Base-by-base conservation (phyloP, 2,888 invertebrate species). In the Lochmaea crataegi region DNA sequence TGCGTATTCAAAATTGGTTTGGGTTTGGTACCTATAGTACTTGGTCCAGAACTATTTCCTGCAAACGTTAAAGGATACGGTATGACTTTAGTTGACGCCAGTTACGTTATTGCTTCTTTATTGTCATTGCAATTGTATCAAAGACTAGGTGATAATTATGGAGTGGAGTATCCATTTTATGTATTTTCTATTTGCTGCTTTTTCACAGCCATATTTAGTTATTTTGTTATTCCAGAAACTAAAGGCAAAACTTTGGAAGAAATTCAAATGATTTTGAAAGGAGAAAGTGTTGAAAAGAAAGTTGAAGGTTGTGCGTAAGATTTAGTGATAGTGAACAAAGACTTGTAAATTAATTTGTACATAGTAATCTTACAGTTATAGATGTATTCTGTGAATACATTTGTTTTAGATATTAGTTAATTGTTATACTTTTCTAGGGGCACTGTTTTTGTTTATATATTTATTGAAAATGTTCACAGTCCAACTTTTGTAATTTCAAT, bases 161-260 rank as follows among this genome's bases (percentile, higher is more conserved):
- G 85, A n/a, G 80, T 84, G 63, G 82, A 84, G 68, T 83, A 82
- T n/a, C 85, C 86, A 0, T 86, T 86, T 73, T 84, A 84, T 70
- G 72, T 86, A 6, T 86, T 86, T 70, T 63, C 77, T 2, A 41
- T 70, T 16, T 72, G 77, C 79, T 12, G 79, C 72, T 61, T 82
- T 75, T 45, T 82, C 80, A 78, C 73, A 16, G 73, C 73, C 12
- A 42, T 70, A 11, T 76, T 75, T 42, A 72, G 75, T 61, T 72
- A 73, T 51, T 65, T 67, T 14, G 85, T 89, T 77, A 88, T 92
- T 16, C 92, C 92, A 0, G 92, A 92, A 85, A 92, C 92, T 2
- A 92, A 91, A 84, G 92, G 92, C 71, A 92, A 91, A 81, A 91
- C 92, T 6, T 89, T 92, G 81, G 88, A 91, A 65, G 89, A 90